Conservation (phyloP, 2,888 invertebrate genomes). For the Margaritifera margaritifera region DNA sequence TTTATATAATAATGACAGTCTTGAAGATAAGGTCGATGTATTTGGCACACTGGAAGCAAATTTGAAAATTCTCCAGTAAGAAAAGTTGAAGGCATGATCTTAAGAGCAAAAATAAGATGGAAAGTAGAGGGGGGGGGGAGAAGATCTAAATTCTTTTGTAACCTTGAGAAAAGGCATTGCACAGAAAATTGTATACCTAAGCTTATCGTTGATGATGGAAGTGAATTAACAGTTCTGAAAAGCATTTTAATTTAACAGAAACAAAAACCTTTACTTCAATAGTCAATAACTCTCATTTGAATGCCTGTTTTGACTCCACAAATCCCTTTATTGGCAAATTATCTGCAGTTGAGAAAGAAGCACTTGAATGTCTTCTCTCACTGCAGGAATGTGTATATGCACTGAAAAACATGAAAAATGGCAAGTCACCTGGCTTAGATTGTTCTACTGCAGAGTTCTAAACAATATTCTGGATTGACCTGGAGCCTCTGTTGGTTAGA, state of each 20-base stretch:
- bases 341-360: slow-evolving; percentile 2
- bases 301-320: not conserved
- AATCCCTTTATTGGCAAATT: slow-evolving; percentile 8
- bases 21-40: too few species aligned
- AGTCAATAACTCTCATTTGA: slow-evolving; percentile 1
- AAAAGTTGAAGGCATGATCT: too few species aligned
- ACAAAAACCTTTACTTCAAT: slow-evolving; percentile 1
- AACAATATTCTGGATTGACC: not conserved
- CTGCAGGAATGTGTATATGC: slow-evolving; percentile 1
- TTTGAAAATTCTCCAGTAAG: too few species aligned
- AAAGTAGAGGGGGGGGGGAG: not conserved
- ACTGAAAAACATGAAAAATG: slow-evolving; percentile 7
- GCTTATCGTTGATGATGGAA: not conserved
- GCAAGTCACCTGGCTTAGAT: slow-evolving; percentile 5
- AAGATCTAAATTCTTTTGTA: slow-evolving; percentile 3
- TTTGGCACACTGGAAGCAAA: too few species aligned
- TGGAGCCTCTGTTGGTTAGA: too few species aligned
- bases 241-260: slow-evolving; percentile 1
- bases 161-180: not conserved
- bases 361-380: not conserved
- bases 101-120: not conserved
- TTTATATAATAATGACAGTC: too few species aligned
- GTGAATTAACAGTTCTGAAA: not conserved
- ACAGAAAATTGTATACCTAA: not conserved
- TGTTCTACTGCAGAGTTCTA: slow-evolving; percentile 8